These are phyloP conservation scores for Tetragonula carbonaria DNA, from an alignment of 2,888 invertebrate genomes.

Conservation along the genomic window DNA sequence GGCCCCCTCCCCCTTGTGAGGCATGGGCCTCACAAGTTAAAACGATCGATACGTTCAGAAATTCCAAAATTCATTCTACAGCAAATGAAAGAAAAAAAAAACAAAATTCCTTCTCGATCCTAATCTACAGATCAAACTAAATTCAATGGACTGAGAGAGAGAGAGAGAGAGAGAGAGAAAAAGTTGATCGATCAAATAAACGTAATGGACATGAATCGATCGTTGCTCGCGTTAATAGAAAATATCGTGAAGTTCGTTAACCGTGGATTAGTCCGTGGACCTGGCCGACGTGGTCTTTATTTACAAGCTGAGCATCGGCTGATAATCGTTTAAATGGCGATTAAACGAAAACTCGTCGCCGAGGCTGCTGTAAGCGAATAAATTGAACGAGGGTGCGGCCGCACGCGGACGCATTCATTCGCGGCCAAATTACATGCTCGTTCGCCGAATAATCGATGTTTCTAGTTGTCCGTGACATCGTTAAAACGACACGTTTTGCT, in stretches of 20 bases:
- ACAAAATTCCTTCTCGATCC: too few relatives aligned
- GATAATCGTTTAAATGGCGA: slow-evolving; percentile 47
- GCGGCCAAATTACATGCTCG: slow-evolving; percentile 53
- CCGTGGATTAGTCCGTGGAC: neutral
- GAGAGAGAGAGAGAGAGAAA: too few relatives aligned
- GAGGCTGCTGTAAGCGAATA: slow-evolving; percentile 19
- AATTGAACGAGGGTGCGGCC: slow-evolving; percentile 28
- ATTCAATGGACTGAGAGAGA: too few relatives aligned
- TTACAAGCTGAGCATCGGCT: slow-evolving; percentile 21
- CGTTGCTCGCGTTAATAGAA: slow-evolving; percentile 13
- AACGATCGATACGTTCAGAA: neutral
- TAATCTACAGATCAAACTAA: neutral
- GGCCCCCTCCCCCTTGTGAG: too few relatives aligned
- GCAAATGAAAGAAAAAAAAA: neutral
- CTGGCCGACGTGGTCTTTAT: neutral
- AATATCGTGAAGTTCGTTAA: slow-evolving; percentile 15
- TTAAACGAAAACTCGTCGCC: slow-evolving; percentile 30
- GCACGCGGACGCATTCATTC: slow-evolving; percentile 44
- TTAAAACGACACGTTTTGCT: slow-evolving; percentile 48
- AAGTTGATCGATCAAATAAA: slow-evolving; percentile 9
- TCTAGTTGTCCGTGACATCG: slow-evolving; percentile 55
- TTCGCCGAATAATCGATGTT: slow-evolving; percentile 56
- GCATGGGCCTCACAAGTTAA: too few relatives aligned
- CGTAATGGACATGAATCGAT: slow-evolving; percentile 7
- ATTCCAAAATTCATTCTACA: neutral